Evolutionary conservation across 92 coral and sea anemone genomes (phyloP).

Genomic region (Siderastrea radians): DNA sequence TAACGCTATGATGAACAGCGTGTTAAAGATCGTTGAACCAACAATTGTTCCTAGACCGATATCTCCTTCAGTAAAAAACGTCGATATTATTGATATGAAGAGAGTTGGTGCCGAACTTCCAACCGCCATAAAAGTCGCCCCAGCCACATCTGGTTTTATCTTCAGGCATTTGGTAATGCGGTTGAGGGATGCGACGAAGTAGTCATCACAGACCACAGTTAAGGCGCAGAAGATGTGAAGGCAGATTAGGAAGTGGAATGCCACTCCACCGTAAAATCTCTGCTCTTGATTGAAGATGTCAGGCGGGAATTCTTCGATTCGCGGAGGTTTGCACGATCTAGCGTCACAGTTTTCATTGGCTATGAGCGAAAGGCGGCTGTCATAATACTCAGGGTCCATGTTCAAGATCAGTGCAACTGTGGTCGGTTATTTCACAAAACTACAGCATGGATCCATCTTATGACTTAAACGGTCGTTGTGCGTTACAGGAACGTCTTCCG

Average conservation of each 20-base stretch:
- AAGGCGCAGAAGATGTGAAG: constrained; percentile 94
- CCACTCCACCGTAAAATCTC: constrained; percentile 89
- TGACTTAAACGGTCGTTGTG: no score
- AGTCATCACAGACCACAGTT: constrained; percentile 96
- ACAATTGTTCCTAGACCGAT: constrained; percentile 98
- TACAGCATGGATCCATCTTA: no score
- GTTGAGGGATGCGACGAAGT: constrained; percentile 95
- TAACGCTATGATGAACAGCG: constrained; percentile 91
- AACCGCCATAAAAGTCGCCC: constrained; percentile 99
- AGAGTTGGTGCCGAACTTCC: constrained; percentile 99
- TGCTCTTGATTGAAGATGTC: constrained; percentile 88
- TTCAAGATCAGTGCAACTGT: not conserved
- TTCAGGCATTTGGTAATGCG: constrained; percentile 89
- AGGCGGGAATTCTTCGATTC: constrained; percentile 89
- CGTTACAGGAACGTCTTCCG: no score
- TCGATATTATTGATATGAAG: constrained; percentile 93
- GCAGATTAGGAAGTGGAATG: constrained; percentile 83
- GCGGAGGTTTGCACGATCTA: constrained; percentile 79
- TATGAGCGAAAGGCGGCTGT: constrained; percentile 13
- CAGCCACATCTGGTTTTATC: constrained; percentile 97
- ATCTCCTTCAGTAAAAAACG: constrained; percentile 97
- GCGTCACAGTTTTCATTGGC: constrained; percentile 54
- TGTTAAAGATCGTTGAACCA: constrained; percentile 97
- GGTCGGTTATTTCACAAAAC: no score
- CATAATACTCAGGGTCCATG: constrained; percentile 35